Base-by-base conservation (phyloP, 2,113 vertebrate genomes). In the Addax nasomaculatus region DNA sequence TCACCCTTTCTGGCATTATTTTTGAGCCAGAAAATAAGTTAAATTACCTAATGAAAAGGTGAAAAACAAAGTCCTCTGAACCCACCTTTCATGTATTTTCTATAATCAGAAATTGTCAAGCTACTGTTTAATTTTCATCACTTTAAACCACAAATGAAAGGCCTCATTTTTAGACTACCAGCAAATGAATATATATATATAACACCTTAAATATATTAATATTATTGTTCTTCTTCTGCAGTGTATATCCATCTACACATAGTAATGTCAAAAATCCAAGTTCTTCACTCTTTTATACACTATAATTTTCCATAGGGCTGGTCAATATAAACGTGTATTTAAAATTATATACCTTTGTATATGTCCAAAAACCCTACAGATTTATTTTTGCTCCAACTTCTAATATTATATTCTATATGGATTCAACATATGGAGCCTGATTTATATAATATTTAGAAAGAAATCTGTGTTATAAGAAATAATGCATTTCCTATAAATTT, bases 31-130 rank as follows among this genome's bases (percentile, higher is more conserved):
- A 85, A n/a, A 90, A 93, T 80, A 96, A 62, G 33, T 27, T 51
- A 85, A 93, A 89, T 67, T 94, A 76, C 36, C 16, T 70, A 57
- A 92, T 21, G 30, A 62, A 95, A 96, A 98, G 79, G 17, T 64
- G 55, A 25, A 90, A 94, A 85, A 49, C n/a, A 97, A 73, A 64
- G 88, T 55, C 21, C 23, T 79, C 60, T 14, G 27, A 29, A 2
- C 39, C n/a, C 3, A 53, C 17, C 0, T 39, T 62, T 96, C 49
- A n/a, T 36, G 62, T 43, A 23, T 83, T 96, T 86, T 64, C 45
- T 39, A 86, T n/a, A 93, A 39, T 51, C 81, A 97, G 49, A 89
- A 93, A 93, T 11, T 95, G 67, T 93, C 36, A 97, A n/a, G 21
- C 80, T 89, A 92, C 64, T 10, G 19, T 70, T 36, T 39, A 33